Evolutionary conservation across 2,888 invertebrate genomes (phyloP).

Genomic region (Spodoptera exigua): DNA sequence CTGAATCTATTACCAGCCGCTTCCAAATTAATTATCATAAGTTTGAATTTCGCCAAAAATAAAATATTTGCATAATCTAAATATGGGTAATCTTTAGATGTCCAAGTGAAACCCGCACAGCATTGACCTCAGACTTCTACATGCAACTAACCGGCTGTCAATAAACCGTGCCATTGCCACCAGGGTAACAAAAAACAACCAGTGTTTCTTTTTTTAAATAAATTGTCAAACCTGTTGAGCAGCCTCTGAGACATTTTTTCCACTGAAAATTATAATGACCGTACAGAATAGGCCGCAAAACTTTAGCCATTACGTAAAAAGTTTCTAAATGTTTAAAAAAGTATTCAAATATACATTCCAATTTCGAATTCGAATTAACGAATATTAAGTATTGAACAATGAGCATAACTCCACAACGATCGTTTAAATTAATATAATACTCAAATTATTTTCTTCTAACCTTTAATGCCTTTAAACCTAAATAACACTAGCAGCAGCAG

Average conservation of each 20-base stretch:
- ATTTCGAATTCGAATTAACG: no score
- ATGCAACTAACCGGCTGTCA: conserved; percentile 63
- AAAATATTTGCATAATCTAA: conserved; percentile 5
- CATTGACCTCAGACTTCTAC: conserved; percentile 70
- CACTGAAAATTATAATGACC: conserved; percentile 6
- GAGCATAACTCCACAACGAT: no score
- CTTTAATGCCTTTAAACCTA: no score
- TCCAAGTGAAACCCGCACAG: conserved; percentile 59
- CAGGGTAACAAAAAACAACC: conserved; percentile 46
- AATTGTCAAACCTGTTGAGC: conserved; percentile 36
- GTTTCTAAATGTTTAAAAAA: no score
- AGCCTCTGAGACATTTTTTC: conserved; percentile 14
- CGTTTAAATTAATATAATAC: no score
- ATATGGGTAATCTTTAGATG: conserved; percentile 9
- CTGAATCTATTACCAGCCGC: no score
- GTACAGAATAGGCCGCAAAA: neutral
- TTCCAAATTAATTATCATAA: no score
- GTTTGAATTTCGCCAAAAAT: conserved; percentile 1
- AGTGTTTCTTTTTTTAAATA: conserved; percentile 26
- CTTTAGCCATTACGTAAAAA: neutral
- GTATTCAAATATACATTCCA: no score
- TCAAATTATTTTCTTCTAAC: no score
- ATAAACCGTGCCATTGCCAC: conserved; percentile 75
- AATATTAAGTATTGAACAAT: no score
- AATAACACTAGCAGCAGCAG: no score